These are phyloP conservation scores for Vollenhovia emeryi DNA, from an alignment of 1,140 invertebrate species.

Conservation along the genomic window DNA sequence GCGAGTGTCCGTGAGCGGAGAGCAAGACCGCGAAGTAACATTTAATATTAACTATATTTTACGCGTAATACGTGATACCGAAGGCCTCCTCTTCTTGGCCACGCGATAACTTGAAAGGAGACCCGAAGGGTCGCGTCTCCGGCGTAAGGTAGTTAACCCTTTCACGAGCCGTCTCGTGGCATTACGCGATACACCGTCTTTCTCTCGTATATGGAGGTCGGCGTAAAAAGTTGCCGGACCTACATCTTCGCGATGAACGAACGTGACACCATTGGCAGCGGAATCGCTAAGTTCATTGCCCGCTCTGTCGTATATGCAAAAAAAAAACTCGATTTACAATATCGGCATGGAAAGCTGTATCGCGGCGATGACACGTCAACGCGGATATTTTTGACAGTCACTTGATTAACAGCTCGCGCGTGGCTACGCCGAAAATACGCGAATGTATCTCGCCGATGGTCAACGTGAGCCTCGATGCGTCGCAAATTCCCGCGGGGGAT, in stretches of 20 bases:
- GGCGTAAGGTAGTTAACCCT: slow-evolving; percentile 60
- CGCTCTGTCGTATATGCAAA: not conserved
- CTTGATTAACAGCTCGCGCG: not conserved
- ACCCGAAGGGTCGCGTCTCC: slow-evolving; percentile 17
- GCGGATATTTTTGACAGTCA: not conserved
- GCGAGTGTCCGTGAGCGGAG: not conserved
- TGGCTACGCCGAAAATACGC: not conserved
- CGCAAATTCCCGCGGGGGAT: not conserved
- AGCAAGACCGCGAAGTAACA: not conserved
- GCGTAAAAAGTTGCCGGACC: slow-evolving; percentile 79
- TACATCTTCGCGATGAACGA: slow-evolving; percentile 65
- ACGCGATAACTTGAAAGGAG: slow-evolving; percentile 15
- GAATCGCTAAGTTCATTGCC: not conserved
- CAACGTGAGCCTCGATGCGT: not conserved
- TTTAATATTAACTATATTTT: not conserved
- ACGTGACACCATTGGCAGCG: slow-evolving; percentile 49
- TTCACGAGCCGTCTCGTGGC: slow-evolving; percentile 41
- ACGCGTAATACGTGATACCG: not conserved
- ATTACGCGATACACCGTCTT: slow-evolving; percentile 72
- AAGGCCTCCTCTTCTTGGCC: not conserved
- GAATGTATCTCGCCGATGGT: not conserved
- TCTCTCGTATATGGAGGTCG: slow-evolving; percentile 77
- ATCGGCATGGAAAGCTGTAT: not conserved
- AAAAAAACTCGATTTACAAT: not conserved
- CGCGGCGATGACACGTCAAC: not conserved